Evolutionary conservation across 2,113 vertebrate genomes (phyloP), one percentile per base, ranked within the genome.

Genomic region (Orycteropus afer): DNA sequence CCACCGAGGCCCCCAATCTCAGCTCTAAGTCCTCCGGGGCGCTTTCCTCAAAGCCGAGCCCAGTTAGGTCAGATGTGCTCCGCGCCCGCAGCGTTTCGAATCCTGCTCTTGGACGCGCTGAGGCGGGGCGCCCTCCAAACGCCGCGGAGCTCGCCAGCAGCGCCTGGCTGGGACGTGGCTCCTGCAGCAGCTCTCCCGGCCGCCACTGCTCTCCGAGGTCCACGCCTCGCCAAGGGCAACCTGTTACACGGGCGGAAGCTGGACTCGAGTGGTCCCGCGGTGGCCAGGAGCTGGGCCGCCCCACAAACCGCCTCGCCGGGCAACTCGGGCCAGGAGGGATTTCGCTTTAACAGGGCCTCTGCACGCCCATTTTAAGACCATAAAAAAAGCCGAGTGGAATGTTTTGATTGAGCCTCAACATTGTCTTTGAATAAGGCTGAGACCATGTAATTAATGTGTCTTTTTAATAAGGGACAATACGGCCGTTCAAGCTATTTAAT

Each of bases 371-470:
- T 97, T 98, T 97, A 98, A 99, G 98, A 98, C 97, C 98, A 98
- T 99, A 98, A 98, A 98, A n/a, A 98, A 98, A 98, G 97, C 98
- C 96, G 98, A 98, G 98, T 98, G 99, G 99, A 99, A 99, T 98
- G 99, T 99, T 98, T 99, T 99, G 99, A 99, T 99, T 98, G 98
- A 99, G 98, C 98, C 98, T 98, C 98, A 98, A 99, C 99, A 99
- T 99, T 99, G 99, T 99, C 98, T 98, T 97, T 96, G 99, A 99
- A 99, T 99, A 99, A 99, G 99, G 98, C 99, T 99, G 98, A 98
- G 98, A 99, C 98, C 99, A 98, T 99, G 99, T 99, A 99, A 99
- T 99, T 99, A 99, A 99, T 99, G 99, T 99, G 99, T 99, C 98
- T 99, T 99, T 99, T 99, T 99, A 99, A 99, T 98, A 98, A 98